Percentiles rank a stretch among this genome's conserved stretches.
These are phyloP conservation scores for Pelusios castaneus DNA, from an alignment of 2,113 vertebrate species.

Conservation along the genomic window DNA sequence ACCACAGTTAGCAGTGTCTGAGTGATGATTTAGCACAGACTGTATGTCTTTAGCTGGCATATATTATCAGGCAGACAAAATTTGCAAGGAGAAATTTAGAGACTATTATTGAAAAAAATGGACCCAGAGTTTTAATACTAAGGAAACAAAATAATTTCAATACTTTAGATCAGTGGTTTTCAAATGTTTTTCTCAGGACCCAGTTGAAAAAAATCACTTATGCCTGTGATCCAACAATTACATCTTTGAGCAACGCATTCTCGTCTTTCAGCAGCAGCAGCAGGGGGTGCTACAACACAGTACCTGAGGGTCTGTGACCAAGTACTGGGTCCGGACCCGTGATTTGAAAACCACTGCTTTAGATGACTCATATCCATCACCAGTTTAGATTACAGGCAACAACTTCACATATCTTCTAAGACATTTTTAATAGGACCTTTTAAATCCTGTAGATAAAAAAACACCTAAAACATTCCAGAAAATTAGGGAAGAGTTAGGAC, in stretches of 20 bases:
- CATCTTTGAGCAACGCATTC: too few species aligned
- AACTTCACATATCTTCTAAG: not conserved
- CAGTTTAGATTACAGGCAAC: not conserved
- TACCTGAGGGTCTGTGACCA: too few species aligned
- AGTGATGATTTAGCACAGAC: constrained; percentile 29
- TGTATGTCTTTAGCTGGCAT: not conserved
- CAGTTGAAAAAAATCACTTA: too few species aligned
- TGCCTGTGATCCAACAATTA: too few species aligned
- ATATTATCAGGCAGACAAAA: not conserved
- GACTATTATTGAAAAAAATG: not conserved
- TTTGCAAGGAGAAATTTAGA: constrained; percentile 31
- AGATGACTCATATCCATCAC: not conserved
- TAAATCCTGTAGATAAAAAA: not conserved
- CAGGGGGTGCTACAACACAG: too few species aligned
- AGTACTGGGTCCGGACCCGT: too few species aligned
- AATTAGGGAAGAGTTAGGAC: not conserved
- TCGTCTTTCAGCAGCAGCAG: too few species aligned
- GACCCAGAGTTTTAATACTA: not conserved
- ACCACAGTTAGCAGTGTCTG: not conserved
- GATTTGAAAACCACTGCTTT: too few species aligned
- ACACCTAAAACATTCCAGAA: not conserved
- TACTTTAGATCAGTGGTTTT: too few species aligned
- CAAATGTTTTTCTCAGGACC: too few species aligned
- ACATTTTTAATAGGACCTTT: not conserved
- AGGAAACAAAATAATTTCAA: not conserved